These are phyloP conservation scores for Thymelicus acteon DNA, from an alignment of 2,888 invertebrate genomes.

Conservation along the genomic window DNA sequence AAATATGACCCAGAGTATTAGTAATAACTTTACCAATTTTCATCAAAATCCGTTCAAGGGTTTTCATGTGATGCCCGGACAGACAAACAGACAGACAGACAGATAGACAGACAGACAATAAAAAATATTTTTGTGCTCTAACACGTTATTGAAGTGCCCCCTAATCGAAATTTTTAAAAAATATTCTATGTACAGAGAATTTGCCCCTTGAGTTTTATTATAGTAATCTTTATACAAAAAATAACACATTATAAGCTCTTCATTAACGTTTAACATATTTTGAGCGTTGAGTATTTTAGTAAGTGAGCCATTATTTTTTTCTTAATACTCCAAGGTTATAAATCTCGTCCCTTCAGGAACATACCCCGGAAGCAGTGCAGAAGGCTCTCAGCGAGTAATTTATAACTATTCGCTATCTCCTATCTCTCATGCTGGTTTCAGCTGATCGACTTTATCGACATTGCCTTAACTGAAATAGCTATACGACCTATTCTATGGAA, in stretches of 20 bases:
- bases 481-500: neutral
- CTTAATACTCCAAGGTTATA: slow-evolving; percentile 50
- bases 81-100: too few species aligned
- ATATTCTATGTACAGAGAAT: too few species aligned
- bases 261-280: neutral
- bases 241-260: neutral
- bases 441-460: slow-evolving; percentile 12
- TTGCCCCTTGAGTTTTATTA: too few species aligned
- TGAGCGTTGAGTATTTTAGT: slow-evolving; percentile 6
- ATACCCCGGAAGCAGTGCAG: slow-evolving; percentile 67
- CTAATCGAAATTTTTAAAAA: too few species aligned
- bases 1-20: too few species aligned
- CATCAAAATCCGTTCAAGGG: too few species aligned
- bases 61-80: too few species aligned
- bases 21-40: too few species aligned
- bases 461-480: slow-evolving; percentile 1
- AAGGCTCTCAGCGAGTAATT: slow-evolving; percentile 69
- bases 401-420: slow-evolving; percentile 55
- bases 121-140: too few species aligned
- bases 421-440: slow-evolving; percentile 27
- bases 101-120: too few species aligned
- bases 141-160: too few species aligned
- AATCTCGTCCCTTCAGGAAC: slow-evolving; percentile 64
- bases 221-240: too few species aligned
- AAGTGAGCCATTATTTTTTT: slow-evolving; percentile 10